Evolutionary conservation across 2,113 vertebrate species (phyloP).

Genomic region (Phaetusa simplex): DNA sequence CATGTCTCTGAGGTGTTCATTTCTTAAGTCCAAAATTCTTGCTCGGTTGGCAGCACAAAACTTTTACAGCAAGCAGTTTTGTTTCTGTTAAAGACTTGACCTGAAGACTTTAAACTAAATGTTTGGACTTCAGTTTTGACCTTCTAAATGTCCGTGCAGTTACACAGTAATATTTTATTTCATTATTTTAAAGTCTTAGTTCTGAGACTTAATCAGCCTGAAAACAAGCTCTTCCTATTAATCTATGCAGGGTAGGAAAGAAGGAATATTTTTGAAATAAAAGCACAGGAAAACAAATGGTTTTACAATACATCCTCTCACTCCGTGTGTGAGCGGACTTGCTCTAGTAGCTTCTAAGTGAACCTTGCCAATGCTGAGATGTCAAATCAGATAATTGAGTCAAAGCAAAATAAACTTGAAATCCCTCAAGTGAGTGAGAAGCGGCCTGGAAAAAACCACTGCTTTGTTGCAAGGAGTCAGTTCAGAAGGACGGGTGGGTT

Average conservation of each 20-base stretch:
- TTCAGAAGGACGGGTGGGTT: too few species aligned
- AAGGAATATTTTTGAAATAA: neutral
- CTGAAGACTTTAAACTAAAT: neutral
- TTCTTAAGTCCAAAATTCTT: neutral
- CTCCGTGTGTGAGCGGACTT: neutral
- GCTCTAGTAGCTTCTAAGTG: neutral
- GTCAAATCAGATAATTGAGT: neutral
- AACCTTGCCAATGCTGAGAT: neutral
- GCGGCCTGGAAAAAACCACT: too few species aligned
- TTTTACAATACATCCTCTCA: neutral
- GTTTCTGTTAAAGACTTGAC: neutral
- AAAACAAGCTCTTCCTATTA: neutral
- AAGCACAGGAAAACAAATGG: neutral
- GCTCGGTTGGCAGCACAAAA: neutral
- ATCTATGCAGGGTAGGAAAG: neutral
- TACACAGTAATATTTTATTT: neutral
- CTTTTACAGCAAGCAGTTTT: neutral
- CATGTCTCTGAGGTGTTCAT: neutral
- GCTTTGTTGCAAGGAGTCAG: too few species aligned
- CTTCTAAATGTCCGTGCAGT: neutral
- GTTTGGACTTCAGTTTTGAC: neutral
- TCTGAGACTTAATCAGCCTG: neutral
- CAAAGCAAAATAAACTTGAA: neutral
- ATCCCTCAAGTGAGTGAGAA: neutral
- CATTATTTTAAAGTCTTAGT: neutral